Evolutionary conservation across 2,888 invertebrate genomes (phyloP).

Genomic region (Acleris holmiana): DNA sequence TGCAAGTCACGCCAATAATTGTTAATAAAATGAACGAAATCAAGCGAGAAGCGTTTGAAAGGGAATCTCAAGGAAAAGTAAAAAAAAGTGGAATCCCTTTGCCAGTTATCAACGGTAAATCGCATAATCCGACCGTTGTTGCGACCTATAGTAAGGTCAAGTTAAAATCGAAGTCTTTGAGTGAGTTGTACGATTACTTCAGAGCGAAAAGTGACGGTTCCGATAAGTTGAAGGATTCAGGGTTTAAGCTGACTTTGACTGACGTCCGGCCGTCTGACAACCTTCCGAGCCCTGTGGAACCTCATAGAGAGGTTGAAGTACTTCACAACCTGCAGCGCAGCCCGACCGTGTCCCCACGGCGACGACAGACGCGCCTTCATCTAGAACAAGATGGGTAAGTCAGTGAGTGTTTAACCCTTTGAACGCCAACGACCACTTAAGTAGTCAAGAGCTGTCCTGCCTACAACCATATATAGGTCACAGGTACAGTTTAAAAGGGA

Average conservation of each 20-base stretch:
- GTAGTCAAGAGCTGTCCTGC: no score
- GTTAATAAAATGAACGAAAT: constrained; percentile 66
- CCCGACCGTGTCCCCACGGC: constrained; percentile 82
- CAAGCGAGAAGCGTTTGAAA: constrained; percentile 61
- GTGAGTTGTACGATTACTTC: constrained; percentile 78
- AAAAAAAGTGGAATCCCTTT: constrained; percentile 76
- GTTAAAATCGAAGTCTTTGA: constrained; percentile 77
- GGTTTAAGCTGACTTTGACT: constrained; percentile 66
- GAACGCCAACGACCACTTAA: no score
- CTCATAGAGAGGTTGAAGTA: constrained; percentile 87
- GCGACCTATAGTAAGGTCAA: constrained; percentile 64
- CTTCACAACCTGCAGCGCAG: constrained; percentile 88
- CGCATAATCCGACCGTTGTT: constrained; percentile 49
- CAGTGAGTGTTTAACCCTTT: no score
- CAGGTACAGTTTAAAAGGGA: no score
- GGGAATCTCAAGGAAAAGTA: constrained; percentile 50
- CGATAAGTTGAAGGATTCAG: constrained; percentile 57
- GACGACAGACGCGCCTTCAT: constrained; percentile 68
- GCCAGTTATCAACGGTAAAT: constrained; percentile 67
- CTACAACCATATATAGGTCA: no score
- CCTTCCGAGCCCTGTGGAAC: constrained; percentile 78
- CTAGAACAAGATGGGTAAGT: constrained; percentile 76
- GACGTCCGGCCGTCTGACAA: constrained; percentile 71
- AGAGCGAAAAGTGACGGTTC: constrained; percentile 65
- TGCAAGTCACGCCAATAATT: constrained; percentile 55